Evolutionary conservation across 2,888 invertebrate genomes (phyloP).

Genomic region (Platycnemis pennipes): DNA sequence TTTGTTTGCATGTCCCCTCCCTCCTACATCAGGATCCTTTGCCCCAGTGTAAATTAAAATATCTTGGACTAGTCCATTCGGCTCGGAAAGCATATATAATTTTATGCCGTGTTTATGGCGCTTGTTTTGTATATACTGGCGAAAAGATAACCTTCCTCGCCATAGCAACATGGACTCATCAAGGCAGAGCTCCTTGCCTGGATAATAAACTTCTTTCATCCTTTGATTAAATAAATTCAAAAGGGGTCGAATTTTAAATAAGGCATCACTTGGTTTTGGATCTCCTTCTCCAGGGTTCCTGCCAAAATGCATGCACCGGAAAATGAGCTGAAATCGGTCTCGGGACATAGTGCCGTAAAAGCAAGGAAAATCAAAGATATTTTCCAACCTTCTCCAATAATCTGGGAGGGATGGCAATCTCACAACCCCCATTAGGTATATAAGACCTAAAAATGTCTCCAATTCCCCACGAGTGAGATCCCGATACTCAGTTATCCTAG

Average conservation of each 20-base stretch:
- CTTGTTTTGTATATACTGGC: conserved; percentile 76
- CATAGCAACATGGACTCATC: conserved; percentile 76
- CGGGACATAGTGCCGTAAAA: background rate
- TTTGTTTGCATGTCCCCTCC: conserved; percentile 70
- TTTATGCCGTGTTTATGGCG: conserved; percentile 76
- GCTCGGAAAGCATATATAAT: conserved; percentile 76
- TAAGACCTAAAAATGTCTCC: no score
- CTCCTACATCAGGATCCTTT: conserved; percentile 72
- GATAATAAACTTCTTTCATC: conserved; percentile 75
- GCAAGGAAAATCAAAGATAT: background rate
- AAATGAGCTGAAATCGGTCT: background rate
- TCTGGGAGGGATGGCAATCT: no score
- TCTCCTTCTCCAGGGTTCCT: background rate
- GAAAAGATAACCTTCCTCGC: conserved; percentile 75
- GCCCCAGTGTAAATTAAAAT: conserved; percentile 73
- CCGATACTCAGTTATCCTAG: no score
- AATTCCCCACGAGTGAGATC: no score
- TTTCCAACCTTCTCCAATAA: no score
- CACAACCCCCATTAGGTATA: no score
- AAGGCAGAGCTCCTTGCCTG: conserved; percentile 75
- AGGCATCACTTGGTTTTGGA: background rate
- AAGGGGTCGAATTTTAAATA: conserved; percentile 72
- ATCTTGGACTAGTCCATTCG: conserved; percentile 75
- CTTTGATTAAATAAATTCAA: conserved; percentile 76
- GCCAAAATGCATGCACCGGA: background rate